Percentiles rank a stretch among this genome's conserved stretches.
These are phyloP conservation scores for Amblyjoppa proteus DNA, from an alignment of 2,888 invertebrate species.

Conservation along the genomic window DNA sequence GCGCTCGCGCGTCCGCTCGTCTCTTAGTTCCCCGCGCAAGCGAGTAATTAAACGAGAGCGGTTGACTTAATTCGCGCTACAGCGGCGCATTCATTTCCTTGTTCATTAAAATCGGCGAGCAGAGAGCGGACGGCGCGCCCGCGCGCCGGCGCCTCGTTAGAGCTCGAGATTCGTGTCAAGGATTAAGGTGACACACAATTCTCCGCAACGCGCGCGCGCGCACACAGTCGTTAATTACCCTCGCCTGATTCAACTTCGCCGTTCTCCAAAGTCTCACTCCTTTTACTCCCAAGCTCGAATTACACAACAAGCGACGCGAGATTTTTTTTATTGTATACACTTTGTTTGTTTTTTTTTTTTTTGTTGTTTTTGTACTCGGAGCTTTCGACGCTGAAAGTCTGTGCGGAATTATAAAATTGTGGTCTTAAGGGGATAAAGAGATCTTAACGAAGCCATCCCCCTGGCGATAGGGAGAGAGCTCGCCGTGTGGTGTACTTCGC, in stretches of 20 bases:
- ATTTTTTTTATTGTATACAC: neutral
- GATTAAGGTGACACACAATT: slow-evolving; percentile 72
- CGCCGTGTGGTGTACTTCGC: slow-evolving; percentile 14
- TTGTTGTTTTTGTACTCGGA: neutral
- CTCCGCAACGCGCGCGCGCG: slow-evolving; percentile 37
- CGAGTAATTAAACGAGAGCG: slow-evolving; percentile 66
- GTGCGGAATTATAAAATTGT: neutral
- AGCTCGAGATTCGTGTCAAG: slow-evolving; percentile 70
- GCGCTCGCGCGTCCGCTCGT: slow-evolving; percentile 37
- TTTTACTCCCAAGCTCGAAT: slow-evolving; percentile 32
- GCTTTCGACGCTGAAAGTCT: neutral
- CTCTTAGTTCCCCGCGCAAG: slow-evolving; percentile 49
- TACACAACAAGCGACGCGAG: neutral
- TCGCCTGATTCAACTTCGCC: slow-evolving; percentile 33
- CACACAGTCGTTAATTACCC: slow-evolving; percentile 37
- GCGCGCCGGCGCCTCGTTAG: slow-evolving; percentile 61
- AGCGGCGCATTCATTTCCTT: slow-evolving; percentile 70
- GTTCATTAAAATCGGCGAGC: slow-evolving; percentile 70
- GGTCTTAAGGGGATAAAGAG: neutral
- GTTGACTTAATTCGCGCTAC: slow-evolving; percentile 69
- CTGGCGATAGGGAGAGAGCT: neutral
- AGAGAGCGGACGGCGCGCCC: slow-evolving; percentile 28
- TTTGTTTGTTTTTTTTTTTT: neutral
- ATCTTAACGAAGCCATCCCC: neutral
- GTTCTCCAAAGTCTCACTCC: slow-evolving; percentile 22